phyloP scores from a whole-genome alignment of 2,797 vertebrate species.

The Lacerta viridis region DNA sequence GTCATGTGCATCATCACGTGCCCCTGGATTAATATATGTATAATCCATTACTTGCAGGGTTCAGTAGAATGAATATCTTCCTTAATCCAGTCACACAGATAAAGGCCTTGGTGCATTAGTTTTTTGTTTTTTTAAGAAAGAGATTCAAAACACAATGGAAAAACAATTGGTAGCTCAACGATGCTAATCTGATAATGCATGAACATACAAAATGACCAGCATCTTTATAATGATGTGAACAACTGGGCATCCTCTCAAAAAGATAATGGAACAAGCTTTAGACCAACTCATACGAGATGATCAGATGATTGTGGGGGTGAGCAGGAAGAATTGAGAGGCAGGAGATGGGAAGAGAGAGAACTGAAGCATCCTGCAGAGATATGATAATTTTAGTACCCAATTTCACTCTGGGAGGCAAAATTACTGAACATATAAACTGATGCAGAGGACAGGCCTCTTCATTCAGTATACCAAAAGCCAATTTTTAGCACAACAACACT shows the following conservation, averaged over 20 bases:
- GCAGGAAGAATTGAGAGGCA: constrained; percentile 61
- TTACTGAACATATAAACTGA: constrained; percentile 73
- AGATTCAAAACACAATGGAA: constrained; percentile 55
- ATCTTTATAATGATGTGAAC: constrained; percentile 63
- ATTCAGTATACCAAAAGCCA: constrained; percentile 74
- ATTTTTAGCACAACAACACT: constrained; percentile 71
- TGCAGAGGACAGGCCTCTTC: constrained; percentile 73
- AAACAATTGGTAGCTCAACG: constrained; percentile 56
- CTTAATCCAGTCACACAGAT: not conserved
- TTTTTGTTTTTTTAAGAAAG: not conserved
- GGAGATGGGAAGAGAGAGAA: not conserved
- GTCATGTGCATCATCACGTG: not conserved
- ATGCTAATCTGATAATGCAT: constrained; percentile 61
- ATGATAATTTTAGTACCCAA: constrained; percentile 71
- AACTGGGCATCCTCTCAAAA: constrained; percentile 64
- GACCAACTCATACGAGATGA: constrained; percentile 65
- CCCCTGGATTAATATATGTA: not conserved
- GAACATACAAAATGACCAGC: constrained; percentile 52
- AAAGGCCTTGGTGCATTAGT: too few relatives aligned
- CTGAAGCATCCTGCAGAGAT: not conserved
- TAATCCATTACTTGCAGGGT: not conserved
- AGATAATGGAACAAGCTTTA: constrained; percentile 70
- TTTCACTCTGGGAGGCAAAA: constrained; percentile 76
- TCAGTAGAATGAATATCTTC: too few relatives aligned
- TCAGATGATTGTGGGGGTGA: constrained; percentile 19